Percentiles rank a stretch among this genome's conserved stretches.
These are phyloP conservation scores for Ophthalmolycus amberensis DNA, from an alignment of 2,113 vertebrate species.

Conservation along the genomic window DNA sequence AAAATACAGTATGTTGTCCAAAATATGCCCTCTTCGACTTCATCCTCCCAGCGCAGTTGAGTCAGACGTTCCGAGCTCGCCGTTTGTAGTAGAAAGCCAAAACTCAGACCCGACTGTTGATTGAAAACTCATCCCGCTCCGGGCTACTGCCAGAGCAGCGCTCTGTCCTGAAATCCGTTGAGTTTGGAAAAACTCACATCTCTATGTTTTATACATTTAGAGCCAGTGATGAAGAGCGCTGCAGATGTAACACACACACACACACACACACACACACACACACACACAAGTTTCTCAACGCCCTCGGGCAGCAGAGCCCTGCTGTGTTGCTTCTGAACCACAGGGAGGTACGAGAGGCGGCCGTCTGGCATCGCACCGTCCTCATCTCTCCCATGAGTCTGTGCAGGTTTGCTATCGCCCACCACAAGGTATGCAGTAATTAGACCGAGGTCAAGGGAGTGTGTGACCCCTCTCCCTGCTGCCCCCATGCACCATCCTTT, in stretches of 20 bases:
- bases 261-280: background rate
- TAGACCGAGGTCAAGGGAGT: slow-evolving; percentile 74
- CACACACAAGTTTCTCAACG: slow-evolving; percentile 3
- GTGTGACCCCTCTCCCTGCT: slow-evolving; percentile 39
- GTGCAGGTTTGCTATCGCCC: slow-evolving; percentile 45
- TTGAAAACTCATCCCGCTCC: slow-evolving; percentile 27
- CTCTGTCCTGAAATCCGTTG: background rate
- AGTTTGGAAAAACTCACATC: slow-evolving; percentile 4
- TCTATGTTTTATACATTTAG: slow-evolving; percentile 2
- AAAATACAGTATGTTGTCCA: slow-evolving; percentile 32
- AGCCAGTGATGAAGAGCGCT: slow-evolving; percentile 22
- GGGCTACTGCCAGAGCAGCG: background rate
- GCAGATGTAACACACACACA: slow-evolving; percentile 11
- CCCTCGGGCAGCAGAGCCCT: slow-evolving; percentile 40
- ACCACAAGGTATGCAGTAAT: slow-evolving; percentile 76
- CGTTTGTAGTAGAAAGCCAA: slow-evolving; percentile 35
- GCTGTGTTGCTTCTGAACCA: slow-evolving; percentile 51
- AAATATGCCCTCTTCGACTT: slow-evolving; percentile 38
- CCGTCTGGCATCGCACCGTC: slow-evolving; percentile 55
- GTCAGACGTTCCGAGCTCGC: slow-evolving; percentile 17
- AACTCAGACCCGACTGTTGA: slow-evolving; percentile 3
- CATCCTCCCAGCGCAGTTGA: slow-evolving; percentile 3
- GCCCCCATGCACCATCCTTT: slow-evolving; percentile 22
- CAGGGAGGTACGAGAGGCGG: slow-evolving; percentile 40
- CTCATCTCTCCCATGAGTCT: slow-evolving; percentile 33